Percentiles rank a stretch among this genome's conserved stretches.
phyloP scores from a whole-genome alignment of 2,797 vertebrate genomes.

The Monodelphis domestica region DNA sequence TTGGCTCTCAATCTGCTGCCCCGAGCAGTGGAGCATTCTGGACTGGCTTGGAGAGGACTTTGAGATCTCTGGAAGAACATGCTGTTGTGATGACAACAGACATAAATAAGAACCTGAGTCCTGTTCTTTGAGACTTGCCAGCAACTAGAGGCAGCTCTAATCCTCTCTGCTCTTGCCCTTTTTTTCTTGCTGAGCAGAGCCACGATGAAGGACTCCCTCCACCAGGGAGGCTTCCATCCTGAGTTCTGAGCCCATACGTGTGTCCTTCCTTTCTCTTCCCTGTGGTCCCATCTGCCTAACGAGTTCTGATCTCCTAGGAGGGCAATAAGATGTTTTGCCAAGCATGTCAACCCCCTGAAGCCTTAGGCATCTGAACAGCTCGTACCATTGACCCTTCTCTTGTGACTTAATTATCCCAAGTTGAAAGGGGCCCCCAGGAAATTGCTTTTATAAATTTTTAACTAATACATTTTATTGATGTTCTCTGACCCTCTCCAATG shows the following conservation, averaged over 20 bases:
- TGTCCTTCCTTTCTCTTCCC: neutral
- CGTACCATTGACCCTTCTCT: neutral
- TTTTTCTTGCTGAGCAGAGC: neutral
- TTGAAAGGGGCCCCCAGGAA: neutral
- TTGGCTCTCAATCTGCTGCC: too few species aligned
- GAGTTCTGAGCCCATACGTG: neutral
- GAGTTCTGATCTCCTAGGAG: neutral
- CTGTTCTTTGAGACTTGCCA: neutral
- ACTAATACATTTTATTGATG: neutral
- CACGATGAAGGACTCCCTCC: neutral
- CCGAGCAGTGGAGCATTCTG: neutral
- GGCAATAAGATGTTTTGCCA: neutral
- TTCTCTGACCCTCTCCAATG: neutral
- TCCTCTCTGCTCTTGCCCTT: too few species aligned
- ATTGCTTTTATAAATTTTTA: neutral
- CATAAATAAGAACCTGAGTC: neutral
- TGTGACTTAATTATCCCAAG: rapidly evolving
- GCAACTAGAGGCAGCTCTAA: neutral
- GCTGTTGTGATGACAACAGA: neutral
- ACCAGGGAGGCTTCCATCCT: neutral
- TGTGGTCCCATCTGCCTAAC: neutral
- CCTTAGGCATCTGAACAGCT: neutral
- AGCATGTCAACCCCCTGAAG: neutral
- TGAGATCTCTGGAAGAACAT: neutral
- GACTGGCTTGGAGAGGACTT: neutral